Evolutionary conservation across 2,113 vertebrate species (phyloP).

Genomic region (Struthio camelus): DNA sequence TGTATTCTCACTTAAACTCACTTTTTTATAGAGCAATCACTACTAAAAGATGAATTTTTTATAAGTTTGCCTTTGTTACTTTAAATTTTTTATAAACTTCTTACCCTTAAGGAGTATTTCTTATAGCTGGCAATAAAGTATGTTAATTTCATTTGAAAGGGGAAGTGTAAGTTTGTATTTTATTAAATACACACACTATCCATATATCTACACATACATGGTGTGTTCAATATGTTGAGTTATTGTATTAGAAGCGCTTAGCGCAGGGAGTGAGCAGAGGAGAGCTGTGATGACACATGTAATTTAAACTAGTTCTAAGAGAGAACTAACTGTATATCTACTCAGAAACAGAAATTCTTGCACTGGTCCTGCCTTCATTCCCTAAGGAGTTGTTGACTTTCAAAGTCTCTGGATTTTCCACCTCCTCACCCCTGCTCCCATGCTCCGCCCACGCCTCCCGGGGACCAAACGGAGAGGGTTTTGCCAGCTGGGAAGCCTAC

Average conservation of each 20-base stretch:
- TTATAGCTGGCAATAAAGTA: constrained; percentile 64
- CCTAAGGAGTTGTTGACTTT: too few species aligned
- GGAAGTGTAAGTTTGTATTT: constrained; percentile 58
- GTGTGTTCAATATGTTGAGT: fast-evolving
- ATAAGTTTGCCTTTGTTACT: constrained; percentile 79
- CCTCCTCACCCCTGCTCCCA: too few species aligned
- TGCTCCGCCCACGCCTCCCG: neutral
- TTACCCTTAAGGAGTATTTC: constrained; percentile 73
- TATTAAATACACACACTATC: constrained; percentile 27
- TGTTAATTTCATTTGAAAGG: constrained; percentile 66
- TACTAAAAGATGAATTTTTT: constrained; percentile 78
- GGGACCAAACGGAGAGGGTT: neutral
- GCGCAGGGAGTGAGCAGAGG: neutral
- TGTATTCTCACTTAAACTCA: constrained; percentile 62
- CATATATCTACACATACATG: fast-evolving
- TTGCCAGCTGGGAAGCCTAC: neutral
- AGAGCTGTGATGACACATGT: neutral
- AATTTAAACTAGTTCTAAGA: neutral
- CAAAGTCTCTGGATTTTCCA: neutral
- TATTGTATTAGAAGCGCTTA: neutral
- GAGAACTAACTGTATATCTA: fast-evolving
- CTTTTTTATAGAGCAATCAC: constrained; percentile 75
- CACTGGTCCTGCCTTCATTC: neutral
- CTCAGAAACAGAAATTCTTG: neutral
- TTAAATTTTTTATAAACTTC: constrained; percentile 77